These are phyloP conservation scores for Rhagoletis zephyria DNA, from an alignment of 1,140 invertebrate genomes.

Conservation along the genomic window DNA sequence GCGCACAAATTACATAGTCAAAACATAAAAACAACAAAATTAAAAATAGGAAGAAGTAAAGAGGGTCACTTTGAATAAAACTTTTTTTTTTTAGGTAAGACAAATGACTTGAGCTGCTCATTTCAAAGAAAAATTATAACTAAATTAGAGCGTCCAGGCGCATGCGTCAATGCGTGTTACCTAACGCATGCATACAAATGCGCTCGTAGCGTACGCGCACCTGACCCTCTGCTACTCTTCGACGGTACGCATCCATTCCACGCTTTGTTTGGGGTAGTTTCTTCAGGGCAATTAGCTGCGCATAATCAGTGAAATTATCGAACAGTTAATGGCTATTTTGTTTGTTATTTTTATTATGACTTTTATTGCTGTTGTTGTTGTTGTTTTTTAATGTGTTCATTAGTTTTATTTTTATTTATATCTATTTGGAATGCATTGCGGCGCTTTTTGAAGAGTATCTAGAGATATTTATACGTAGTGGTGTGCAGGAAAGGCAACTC, in stretches of 20 bases:
- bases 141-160: conserved; percentile 33
- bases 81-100: neutral
- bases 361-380: neutral
- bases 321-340: conserved; percentile 50
- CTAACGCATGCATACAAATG: neutral
- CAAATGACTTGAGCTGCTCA: conserved; percentile 44
- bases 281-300: conserved; percentile 30
- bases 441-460: conserved; percentile 20
- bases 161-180: neutral
- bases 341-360: conserved; percentile 42
- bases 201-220: neutral
- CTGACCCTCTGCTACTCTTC: neutral
- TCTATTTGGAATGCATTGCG: neutral
- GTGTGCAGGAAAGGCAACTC: conserved; percentile 5
- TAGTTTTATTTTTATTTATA: conserved; percentile 2
- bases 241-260: neutral
- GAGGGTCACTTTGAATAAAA: neutral
- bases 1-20: conserved; percentile 32
- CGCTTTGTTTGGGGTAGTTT: conserved; percentile 40
- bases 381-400: conserved; percentile 1
- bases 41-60: neutral
- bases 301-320: conserved; percentile 52
- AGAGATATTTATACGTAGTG: neutral
- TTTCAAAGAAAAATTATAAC: conserved; percentile 42
- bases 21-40: neutral